Evolutionary conservation across 2,113 vertebrate genomes (phyloP), one percentile per base, ranked within the genome.

Genomic region (Pachypanchax playfairii): DNA sequence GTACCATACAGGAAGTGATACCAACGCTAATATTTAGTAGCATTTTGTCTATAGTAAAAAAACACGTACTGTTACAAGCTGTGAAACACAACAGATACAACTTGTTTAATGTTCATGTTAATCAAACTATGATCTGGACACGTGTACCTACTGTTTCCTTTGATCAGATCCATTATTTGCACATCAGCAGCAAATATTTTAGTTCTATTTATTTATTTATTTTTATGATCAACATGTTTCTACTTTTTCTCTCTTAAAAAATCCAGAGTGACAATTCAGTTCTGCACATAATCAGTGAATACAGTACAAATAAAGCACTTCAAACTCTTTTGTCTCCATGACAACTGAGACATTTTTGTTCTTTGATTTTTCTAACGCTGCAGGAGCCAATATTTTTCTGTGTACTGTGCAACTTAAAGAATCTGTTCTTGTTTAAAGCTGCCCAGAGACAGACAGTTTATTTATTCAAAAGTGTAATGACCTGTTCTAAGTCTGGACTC

Each of bases 321-420:
- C 57, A 68, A 43, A 62, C 38, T 75, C 63, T 38, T 57, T 52
- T 57, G 84, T 84, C 64, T 83, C 86, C 70, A 79, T 86, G 84
- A 85, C 86, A 84, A 84, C 79, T 26, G 61, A 44, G 55, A 75
- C 50, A 12, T 75, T 79, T 62, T 51, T 62, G 51, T 68, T 70
- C 47, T 54, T 48, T 28, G 21, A 25, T 67, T 65, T 49, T 41
- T 65, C 46, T 55, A 28, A 67, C 61, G 66, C 59, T 26, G 42
- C 51, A 21, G 35, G 61, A 79, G 70, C 20, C 48, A 28, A n/a
- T 17, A 51, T 79, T 29, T n/a, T 52, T 53, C 33, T 35, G 51
- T 49, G 24, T 51, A 29, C 50, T 14, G 50, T 35, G 46, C 65
- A 67, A 69, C 51, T 64, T 52, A 63, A 31, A 65, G 62, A 57